Conservation (phyloP, 2,113 vertebrate genomes). For the Trochalopteron elliotii region DNA sequence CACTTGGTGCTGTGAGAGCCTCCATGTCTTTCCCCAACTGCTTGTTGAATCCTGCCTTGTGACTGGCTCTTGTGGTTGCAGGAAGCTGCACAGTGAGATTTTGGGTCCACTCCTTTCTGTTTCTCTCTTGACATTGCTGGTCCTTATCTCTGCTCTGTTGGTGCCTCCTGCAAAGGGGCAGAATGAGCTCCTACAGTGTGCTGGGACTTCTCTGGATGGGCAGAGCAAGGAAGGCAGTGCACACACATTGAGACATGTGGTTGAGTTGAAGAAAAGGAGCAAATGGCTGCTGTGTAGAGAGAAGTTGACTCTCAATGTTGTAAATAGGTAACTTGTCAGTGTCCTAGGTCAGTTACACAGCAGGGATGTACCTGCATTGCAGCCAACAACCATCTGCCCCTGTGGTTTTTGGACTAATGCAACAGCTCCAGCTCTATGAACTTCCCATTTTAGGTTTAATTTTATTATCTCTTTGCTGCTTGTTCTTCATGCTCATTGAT, state of each 20-base stretch:
- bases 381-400: neutral
- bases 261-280: neutral
- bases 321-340: neutral
- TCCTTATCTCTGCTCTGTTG: neutral
- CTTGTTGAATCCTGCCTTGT: neutral
- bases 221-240: neutral
- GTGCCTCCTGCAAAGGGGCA: neutral
- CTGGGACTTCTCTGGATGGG: neutral
- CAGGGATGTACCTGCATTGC: neutral
- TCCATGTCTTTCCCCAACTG: neutral
- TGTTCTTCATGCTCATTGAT: neutral
- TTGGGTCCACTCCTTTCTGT: neutral
- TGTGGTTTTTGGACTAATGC: neutral
- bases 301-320: neutral
- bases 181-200: neutral
- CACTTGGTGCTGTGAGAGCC: neutral
- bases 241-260: rapidly evolving
- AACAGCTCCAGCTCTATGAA: neutral
- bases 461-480: neutral
- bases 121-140: neutral
- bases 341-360: neutral
- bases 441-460: neutral
- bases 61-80: neutral
- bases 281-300: neutral
- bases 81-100: neutral